phyloP scores from a whole-genome alignment of 2,888 invertebrate genomes.

The Tupiocoris notatus region DNA sequence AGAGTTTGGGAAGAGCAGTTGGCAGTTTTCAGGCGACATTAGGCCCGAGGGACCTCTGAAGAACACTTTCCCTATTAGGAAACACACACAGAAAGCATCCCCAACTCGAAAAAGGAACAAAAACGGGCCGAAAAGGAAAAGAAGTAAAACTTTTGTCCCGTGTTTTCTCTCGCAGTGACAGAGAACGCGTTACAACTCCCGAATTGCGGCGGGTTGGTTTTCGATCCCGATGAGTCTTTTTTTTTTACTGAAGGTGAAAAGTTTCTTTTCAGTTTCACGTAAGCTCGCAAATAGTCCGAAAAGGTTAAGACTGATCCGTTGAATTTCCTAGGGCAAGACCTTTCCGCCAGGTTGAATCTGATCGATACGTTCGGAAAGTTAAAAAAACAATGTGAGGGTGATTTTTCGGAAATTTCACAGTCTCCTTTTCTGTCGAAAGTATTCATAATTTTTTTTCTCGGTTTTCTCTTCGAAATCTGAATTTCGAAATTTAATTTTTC shows the following conservation, averaged over 20 bases:
- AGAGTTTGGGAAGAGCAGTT: slow-evolving; percentile 32
- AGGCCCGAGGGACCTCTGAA: slow-evolving; percentile 33
- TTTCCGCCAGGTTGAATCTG: no score
- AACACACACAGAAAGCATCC: slow-evolving; percentile 37
- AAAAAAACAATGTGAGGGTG: no score
- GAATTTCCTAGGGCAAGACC: neutral
- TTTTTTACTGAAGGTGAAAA: slow-evolving; percentile 9
- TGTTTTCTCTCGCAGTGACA: slow-evolving; percentile 15
- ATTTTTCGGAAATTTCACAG: no score
- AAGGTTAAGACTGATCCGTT: neutral
- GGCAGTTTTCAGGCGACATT: slow-evolving; percentile 43
- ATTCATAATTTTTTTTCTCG: no score
- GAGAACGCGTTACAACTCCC: slow-evolving; percentile 37
- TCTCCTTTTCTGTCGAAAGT: no score
- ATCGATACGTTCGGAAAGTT: no score
- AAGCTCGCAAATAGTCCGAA: neutral
- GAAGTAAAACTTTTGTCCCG: neutral
- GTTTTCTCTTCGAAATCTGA: no score
- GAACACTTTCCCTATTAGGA: slow-evolving; percentile 42
- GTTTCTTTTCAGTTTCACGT: neutral
- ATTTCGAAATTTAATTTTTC: no score
- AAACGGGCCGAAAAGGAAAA: no score
- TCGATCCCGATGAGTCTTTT: slow-evolving; percentile 8
- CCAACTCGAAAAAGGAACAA: neutral
- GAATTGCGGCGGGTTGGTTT: slow-evolving; percentile 22